Evolutionary conservation across 1,140 invertebrate genomes (phyloP), one percentile per base, ranked within the genome.

Genomic region (Eulimnadia texana): DNA sequence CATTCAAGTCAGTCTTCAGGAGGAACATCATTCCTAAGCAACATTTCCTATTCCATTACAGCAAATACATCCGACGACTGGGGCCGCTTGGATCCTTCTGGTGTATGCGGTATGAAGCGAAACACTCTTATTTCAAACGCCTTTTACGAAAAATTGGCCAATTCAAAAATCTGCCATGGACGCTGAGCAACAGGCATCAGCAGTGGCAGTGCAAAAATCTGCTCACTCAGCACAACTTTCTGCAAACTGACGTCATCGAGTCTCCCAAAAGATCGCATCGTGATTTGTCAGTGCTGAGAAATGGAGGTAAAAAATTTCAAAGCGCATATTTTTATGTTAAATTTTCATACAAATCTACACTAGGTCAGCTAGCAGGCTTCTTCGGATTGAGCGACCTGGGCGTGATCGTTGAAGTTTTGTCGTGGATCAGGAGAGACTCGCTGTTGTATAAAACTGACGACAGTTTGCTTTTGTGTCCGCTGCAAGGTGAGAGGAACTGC

Each of bases 21-120:
- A 2, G 28, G 20, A 28, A 19, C 28, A 50, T 62, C n/a, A 62
- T 23, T n/a, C 25, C 52, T 20, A 62, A 62, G 53, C 55, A 60
- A 29, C 61, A 62, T 33, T 49, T 47, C 51, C 24, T 62, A 29
- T 23, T 62, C 13, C 61, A 62, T 42, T 60, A 58, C 27, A 22
- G 27, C 13, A 23, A n/a, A 13, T 57, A 50, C 22, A 62, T 62
- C 11, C 24, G 42, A 61, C 24, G 29, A 19, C 49, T 62, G 29
- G 28, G 55, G 47, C 61, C 61, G n/a, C 29, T 62, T n/a, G 20
- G 24, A 22, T 20, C 23, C 22, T 33, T 49, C n/a, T 62, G 61
- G 61, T 62, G 61, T 51, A 62, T 62, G 61, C 52, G 61, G 25
- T 62, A 60, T 59, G 61, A 62, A 25, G 54, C 23, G 23, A 62